Conservation (phyloP, 2,797 vertebrate genomes). For the Pelobates cultripes region DNA sequence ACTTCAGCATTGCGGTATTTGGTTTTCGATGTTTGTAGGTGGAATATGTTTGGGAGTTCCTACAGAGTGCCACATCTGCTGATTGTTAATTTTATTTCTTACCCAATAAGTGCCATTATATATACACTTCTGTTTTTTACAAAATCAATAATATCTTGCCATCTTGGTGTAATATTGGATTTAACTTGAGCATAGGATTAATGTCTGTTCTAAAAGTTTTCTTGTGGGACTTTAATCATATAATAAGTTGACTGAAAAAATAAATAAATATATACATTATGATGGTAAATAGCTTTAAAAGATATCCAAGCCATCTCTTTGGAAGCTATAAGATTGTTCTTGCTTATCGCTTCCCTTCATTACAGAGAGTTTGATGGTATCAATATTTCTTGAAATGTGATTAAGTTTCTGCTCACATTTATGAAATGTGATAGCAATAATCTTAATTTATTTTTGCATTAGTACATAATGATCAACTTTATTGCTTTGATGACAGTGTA, state of each 20-base stretch:
- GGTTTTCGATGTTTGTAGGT: too few species aligned
- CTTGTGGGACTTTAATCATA: slow-evolving; percentile 59
- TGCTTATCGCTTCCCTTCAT: slow-evolving; percentile 60
- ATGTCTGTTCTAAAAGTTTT: background rate
- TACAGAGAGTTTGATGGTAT: slow-evolving; percentile 53
- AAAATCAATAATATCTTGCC: too few species aligned
- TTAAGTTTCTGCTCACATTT: slow-evolving; percentile 59
- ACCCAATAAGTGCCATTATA: too few species aligned
- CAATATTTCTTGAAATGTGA: slow-evolving; percentile 58
- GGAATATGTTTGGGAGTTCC: too few species aligned
- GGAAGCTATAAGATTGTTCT: slow-evolving; percentile 45
- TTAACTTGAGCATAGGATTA: background rate
- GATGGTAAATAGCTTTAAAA: slow-evolving; percentile 61
- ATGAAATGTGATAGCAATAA: slow-evolving; percentile 62
- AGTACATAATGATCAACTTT: slow-evolving; percentile 55
- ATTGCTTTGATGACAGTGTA: slow-evolving; percentile 58
- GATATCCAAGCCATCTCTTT: slow-evolving; percentile 57
- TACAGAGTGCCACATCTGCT: too few species aligned
- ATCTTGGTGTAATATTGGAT: background rate
- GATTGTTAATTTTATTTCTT: too few species aligned
- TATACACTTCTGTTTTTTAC: too few species aligned
- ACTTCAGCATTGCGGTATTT: too few species aligned
- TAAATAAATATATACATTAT: slow-evolving; percentile 60
- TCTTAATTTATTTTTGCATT: slow-evolving; percentile 63
- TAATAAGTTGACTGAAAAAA: slow-evolving; percentile 57